phyloP scores from a whole-genome alignment of 2,888 invertebrate species.

The Furcula furcula region DNA sequence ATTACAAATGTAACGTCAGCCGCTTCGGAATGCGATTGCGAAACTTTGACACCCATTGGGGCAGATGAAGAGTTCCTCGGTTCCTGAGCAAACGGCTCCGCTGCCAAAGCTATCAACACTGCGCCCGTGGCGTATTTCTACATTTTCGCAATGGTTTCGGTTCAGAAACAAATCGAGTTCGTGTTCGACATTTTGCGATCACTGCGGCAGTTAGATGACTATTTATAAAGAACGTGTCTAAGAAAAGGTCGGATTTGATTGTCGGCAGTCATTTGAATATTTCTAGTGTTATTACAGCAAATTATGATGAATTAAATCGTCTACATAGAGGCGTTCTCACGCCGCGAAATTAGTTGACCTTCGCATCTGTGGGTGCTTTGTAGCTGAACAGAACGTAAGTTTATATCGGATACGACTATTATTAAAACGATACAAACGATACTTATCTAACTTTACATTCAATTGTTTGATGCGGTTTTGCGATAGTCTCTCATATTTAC shows the following conservation, averaged over 20 bases:
- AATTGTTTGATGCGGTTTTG: conserved; percentile 32
- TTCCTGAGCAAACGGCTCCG: conserved; percentile 38
- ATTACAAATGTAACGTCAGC: conserved; percentile 40
- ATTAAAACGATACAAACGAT: conserved; percentile 34
- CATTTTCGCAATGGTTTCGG: conserved; percentile 69
- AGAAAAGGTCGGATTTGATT: conserved; percentile 81
- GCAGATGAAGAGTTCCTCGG: conserved; percentile 44
- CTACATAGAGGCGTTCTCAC: conserved; percentile 73
- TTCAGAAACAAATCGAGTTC: conserved; percentile 75
- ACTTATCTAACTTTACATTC: conserved; percentile 32
- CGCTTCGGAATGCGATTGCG: conserved; percentile 40
- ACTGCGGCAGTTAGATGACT: conserved; percentile 74
- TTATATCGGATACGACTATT: conserved; percentile 32
- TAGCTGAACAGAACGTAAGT: conserved; percentile 41
- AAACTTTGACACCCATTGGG: conserved; percentile 35
- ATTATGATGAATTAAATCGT: conserved; percentile 78
- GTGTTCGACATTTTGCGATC: conserved; percentile 79
- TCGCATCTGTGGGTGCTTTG: conserved; percentile 56
- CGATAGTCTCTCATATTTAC: conserved; percentile 31
- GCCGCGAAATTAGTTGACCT: conserved; percentile 72
- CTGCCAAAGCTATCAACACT: conserved; percentile 33
- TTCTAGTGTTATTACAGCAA: conserved; percentile 74
- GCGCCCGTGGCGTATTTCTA: conserved; percentile 60
- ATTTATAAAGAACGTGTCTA: conserved; percentile 80
- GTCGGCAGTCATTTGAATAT: conserved; percentile 79